Evolutionary conservation across 1,140 invertebrate species (phyloP), one percentile per base, ranked within the genome.

Genomic region (Pogonognathellus flavescens): DNA sequence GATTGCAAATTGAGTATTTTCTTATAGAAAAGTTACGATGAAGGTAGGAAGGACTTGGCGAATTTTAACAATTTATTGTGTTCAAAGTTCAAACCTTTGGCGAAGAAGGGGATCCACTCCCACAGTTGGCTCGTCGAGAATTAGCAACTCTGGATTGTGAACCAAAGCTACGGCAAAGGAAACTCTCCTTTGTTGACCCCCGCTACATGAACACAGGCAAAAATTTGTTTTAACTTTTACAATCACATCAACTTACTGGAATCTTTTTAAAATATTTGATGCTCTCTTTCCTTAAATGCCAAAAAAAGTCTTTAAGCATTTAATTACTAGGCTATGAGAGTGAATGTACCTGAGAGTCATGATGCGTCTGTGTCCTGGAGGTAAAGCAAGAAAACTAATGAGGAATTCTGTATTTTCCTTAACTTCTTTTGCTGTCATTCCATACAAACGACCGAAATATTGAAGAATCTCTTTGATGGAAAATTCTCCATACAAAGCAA

Each of bases 161-260:
- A 98, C 95, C 10, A 98, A 91, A 3, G 97, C 97, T 22, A 96
- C 95, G 0, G 96, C 96, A 89, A 99, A 97, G 6, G 96, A 97
- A 0, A 97, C 96, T 87, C 97, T 93, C 50, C 97, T 92, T 89
- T 97, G 96, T 91, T 98, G 96, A 31, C 97, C 97, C 88, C 97
- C 97, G 91, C 96, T 96, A 91, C 49, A 90, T 90, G 59, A 76
- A 13, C 41, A 83, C 18, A 83, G 20, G 59, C 18, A 41, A 16
- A 59, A 52, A 8, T 53, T 11, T 20, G 25, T 20, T 25, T 20
- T 53, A 53, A 53, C 52, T 53, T 8, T 53, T 8, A 53, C 52
- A 53, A n/a, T n/a, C n/a, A n/a, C n/a, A n/a, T n/a, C n/a, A n/a
- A n/a, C n/a, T n/a, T n/a, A n/a, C n/a, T n/a, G n/a, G n/a, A n/a